A percentile compares a stretch with the other conserved stretches of the same genome.
phyloP scores from a whole-genome alignment of 2,113 vertebrate genomes.

The Cyphomyrus discorhynchus region DNA sequence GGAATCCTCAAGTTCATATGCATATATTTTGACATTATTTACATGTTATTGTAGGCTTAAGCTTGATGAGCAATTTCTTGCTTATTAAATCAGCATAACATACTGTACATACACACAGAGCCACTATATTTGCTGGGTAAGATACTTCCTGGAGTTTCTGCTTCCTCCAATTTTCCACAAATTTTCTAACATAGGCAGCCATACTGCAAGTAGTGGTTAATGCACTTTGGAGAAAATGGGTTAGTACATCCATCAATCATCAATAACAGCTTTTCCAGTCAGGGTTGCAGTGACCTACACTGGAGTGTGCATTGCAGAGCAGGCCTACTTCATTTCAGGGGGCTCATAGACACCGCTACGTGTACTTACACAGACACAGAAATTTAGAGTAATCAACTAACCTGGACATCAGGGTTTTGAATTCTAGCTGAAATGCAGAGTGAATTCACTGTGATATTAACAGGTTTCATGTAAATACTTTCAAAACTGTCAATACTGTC shows the following conservation, averaged over 20 bases:
- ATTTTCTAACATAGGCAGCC: not conserved
- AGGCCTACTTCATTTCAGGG: not conserved
- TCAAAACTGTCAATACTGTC: not conserved
- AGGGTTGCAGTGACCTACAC: not conserved
- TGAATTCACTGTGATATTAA: not conserved
- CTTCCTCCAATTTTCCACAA: not conserved
- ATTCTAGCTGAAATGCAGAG: not conserved
- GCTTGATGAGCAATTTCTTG: not conserved
- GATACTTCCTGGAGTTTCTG: not conserved
- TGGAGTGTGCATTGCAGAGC: not conserved
- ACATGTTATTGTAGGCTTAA: not conserved
- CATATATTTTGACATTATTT: not conserved
- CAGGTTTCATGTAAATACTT: not conserved
- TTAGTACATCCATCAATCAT: not conserved
- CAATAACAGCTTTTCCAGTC: not conserved
- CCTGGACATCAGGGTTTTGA: not conserved
- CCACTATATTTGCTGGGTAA: not conserved
- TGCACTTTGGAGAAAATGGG: not conserved
- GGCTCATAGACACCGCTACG: not conserved
- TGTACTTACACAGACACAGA: not conserved
- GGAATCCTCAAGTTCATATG: not conserved
- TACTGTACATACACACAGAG: not conserved
- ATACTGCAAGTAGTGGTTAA: not conserved
- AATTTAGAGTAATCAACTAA: not conserved
- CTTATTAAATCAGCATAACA: not conserved